Evolutionary conservation across 2,888 invertebrate species (phyloP), one percentile per base, ranked within the genome.

Genomic region (Notodonta dromedarius): DNA sequence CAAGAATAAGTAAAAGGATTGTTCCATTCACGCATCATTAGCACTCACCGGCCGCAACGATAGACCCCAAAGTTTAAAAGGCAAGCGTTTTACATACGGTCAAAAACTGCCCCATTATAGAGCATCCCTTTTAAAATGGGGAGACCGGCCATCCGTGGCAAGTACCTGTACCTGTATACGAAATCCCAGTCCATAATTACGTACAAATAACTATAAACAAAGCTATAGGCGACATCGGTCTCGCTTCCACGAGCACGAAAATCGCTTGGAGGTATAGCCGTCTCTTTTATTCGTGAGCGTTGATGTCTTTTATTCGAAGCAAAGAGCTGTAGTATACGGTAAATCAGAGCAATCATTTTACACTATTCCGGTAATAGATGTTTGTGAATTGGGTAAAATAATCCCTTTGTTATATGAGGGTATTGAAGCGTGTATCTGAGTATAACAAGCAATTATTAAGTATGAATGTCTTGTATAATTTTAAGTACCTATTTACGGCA

Each of bases 261-360:
- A 77, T 68, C 58, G 68, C 71, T 74, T 74, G 73, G 66, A 68
- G 60, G 63, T 69, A 63, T 70, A 64, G 70, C 73, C 70, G 70
- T 90, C 89, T 83, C 88, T 74, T 77, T 85, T 76, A 67, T 78
- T 73, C 79, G 70, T 73, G 80, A 82, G 86, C 92, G 92, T 92
- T 91, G 90, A 93, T 88, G 90, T 93, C 93, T 91, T 92, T 92
- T 90, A 80, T 82, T 87, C 81, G 80, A 78, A 82, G 80, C 78
- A 82, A 79, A 74, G 76, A 59, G 61, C n/a, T 65, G 73, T 70
- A 87, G 88, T 82, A 86, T 78, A 88, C 58, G 75, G 61, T 67
- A 79, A 66, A 61, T 58, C 59, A 72, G 69, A 75, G 64, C 61
- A 70, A 69, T 63, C 62, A 59, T 40, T 61, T 61, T 62, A 55